Percentiles rank a stretch among this genome's conserved stretches.
Conservation (phyloP, 1,140 invertebrate species). For the Euura saliciscinereae region DNA sequence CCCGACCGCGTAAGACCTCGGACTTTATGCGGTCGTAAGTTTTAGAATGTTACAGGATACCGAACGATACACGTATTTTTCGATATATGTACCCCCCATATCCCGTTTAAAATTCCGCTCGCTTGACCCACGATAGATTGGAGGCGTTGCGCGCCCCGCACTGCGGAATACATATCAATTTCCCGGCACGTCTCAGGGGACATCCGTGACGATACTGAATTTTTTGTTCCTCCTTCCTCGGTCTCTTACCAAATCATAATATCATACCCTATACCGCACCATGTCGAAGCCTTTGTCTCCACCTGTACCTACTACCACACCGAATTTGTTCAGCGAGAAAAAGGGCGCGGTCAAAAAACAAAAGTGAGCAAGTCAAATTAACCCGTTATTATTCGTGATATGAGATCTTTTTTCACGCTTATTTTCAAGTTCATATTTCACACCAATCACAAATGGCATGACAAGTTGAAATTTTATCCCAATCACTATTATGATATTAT, state of each 20-base stretch:
- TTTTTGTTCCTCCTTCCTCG: not conserved
- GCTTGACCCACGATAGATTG: slow-evolving; percentile 62
- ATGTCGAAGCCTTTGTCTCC: too few relatives aligned
- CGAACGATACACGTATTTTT: slow-evolving; percentile 12
- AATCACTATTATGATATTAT: too few relatives aligned
- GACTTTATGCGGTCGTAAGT: slow-evolving; percentile 58
- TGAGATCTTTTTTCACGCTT: too few relatives aligned
- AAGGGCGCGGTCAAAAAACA: too few relatives aligned
- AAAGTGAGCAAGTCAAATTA: too few relatives aligned
- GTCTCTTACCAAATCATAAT: slow-evolving; percentile 4
- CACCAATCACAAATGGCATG: too few relatives aligned
- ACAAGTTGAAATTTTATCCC: too few relatives aligned
- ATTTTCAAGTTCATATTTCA: too few relatives aligned
- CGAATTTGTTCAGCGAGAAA: too few relatives aligned
- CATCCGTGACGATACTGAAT: slow-evolving; percentile 16
- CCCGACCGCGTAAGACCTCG: slow-evolving; percentile 35
- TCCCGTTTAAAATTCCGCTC: slow-evolving; percentile 59
- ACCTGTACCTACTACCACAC: too few relatives aligned
- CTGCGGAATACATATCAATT: slow-evolving; percentile 61
- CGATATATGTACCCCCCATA: slow-evolving; percentile 10
- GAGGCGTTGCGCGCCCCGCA: slow-evolving; percentile 39
- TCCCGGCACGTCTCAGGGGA: slow-evolving; percentile 48
- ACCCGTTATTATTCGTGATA: too few relatives aligned
- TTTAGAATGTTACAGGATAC: slow-evolving; percentile 38
- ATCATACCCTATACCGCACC: too few relatives aligned